Conservation (phyloP, 2,113 vertebrate genomes). For the Burhinus oedicnemus region DNA sequence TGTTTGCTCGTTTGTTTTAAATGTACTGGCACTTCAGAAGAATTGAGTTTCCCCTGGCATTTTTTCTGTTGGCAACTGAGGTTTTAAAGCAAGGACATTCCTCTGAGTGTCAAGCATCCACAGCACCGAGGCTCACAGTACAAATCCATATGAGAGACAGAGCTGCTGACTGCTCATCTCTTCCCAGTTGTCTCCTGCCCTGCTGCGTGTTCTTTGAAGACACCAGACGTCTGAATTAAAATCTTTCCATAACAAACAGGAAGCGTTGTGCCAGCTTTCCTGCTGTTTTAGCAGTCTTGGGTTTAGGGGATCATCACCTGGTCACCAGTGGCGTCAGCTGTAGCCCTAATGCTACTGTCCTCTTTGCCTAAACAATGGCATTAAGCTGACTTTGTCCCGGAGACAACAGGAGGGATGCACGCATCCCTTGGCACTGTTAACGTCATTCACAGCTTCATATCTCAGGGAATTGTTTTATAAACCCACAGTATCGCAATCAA, state of each 20-base stretch:
- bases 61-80: not conserved
- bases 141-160: not conserved
- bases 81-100: not conserved
- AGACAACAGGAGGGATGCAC: not conserved
- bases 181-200: not conserved
- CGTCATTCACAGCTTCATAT: not conserved
- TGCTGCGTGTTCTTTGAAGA: not conserved
- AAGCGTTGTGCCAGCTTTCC: not conserved
- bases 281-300: not conserved
- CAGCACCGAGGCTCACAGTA: not conserved
- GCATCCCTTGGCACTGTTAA: not conserved
- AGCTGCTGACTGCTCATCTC: not conserved
- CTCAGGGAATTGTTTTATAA: not conserved
- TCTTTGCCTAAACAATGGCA: not conserved
- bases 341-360: not conserved
- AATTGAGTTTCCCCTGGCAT: not conserved
- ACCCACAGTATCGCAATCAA: not conserved
- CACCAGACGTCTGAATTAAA: not conserved
- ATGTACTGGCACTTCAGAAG: not conserved
- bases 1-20: not conserved
- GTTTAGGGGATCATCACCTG: not conserved
- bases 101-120: not conserved
- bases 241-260: not conserved
- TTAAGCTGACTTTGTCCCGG: not conserved
- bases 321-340: not conserved